A percentile compares a stretch with the other conserved stretches of the same genome.
These are phyloP conservation scores for Dasyornis broadbenti DNA, from an alignment of 2,113 vertebrate species.

Conservation along the genomic window DNA sequence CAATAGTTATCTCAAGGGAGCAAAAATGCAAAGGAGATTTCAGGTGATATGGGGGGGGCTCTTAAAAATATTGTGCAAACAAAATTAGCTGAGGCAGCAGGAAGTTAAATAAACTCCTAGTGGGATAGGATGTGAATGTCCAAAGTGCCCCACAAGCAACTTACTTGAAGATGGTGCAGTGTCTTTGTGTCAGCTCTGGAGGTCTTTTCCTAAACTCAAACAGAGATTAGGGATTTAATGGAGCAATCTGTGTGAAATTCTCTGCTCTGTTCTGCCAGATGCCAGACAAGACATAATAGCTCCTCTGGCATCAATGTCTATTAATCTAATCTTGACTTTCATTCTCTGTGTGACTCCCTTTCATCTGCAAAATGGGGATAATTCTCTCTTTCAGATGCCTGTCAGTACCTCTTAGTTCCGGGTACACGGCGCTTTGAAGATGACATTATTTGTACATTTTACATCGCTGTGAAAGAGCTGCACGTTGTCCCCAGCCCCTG, in stretches of 20 bases:
- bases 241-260: neutral
- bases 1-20: neutral
- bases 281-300: neutral
- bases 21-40: neutral
- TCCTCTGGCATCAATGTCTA: neutral
- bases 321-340: constrained; percentile 33
- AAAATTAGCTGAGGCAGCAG: neutral
- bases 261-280: neutral
- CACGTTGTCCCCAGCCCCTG: neutral
- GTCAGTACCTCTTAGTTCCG: neutral
- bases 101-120: neutral
- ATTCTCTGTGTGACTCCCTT: neutral
- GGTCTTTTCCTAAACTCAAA: neutral
- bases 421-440: neutral
- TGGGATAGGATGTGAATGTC: neutral
- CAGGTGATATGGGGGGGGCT: neutral
- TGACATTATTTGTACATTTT: neutral
- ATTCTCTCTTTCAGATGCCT: neutral
- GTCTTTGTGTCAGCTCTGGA: neutral
- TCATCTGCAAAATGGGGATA: neutral
- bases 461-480: neutral
- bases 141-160: neutral
- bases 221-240: neutral
- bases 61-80: neutral
- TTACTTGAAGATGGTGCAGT: neutral